Percentiles rank a stretch among this genome's conserved stretches.
Evolutionary conservation across 2,797 vertebrate genomes (phyloP).

Genomic region (Xiphophorus birchmanni): DNA sequence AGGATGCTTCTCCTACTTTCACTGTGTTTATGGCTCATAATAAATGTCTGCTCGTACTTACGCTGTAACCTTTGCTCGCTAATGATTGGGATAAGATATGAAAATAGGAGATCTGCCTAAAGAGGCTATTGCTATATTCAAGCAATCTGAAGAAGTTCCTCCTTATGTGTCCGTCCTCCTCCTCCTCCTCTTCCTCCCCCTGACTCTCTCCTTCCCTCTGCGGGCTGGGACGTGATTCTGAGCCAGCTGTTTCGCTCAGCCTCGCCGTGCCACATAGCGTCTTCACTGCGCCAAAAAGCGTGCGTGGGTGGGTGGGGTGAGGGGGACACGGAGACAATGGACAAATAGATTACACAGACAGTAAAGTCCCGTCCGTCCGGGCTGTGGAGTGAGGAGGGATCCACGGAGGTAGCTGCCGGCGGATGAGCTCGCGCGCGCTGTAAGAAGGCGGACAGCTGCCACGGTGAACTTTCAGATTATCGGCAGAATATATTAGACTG

Average conservation of each 20-base stretch:
- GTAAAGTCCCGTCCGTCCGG: conserved; percentile 30
- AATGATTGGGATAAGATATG: not conserved
- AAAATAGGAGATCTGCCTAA: not conserved
- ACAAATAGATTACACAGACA: conserved; percentile 11
- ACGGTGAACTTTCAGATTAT: conserved; percentile 21
- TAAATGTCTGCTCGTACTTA: not conserved
- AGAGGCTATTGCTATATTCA: not conserved
- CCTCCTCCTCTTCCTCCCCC: conserved; percentile 13
- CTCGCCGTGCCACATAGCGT: not conserved
- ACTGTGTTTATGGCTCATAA: conserved; percentile 18
- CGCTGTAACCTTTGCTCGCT: conserved; percentile 33
- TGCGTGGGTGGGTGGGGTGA: not conserved
- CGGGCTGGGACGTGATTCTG: conserved; percentile 45
- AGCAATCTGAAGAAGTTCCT: not conserved
- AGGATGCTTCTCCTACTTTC: not conserved
- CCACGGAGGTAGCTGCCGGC: conserved; percentile 3
- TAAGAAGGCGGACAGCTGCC: conserved; percentile 32
- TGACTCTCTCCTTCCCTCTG: conserved; percentile 20
- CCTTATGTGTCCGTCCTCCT: not conserved
- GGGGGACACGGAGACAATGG: conserved; percentile 42
- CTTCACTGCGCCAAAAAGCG: not conserved
- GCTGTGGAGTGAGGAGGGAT: conserved; percentile 42
- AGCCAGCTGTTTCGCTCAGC: conserved; percentile 60
- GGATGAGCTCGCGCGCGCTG: conserved; percentile 17
- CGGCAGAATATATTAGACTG: conserved; percentile 36